Evolutionary conservation across 2,888 invertebrate species (phyloP).

Genomic region (Spisula solida): DNA sequence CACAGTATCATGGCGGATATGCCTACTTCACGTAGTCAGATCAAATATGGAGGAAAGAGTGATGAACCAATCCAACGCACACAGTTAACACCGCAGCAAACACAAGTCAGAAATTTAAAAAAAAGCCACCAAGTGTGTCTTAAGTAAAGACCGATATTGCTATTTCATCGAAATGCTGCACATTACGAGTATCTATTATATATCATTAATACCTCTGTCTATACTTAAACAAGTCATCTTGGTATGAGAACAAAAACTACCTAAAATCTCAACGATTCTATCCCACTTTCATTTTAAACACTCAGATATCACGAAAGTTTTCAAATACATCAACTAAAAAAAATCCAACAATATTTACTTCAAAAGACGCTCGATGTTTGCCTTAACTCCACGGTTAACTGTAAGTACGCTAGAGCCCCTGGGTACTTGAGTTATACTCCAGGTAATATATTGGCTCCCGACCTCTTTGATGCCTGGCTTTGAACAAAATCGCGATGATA

Average conservation of each 20-base stretch:
- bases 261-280: background rate
- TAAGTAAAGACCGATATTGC: too few species aligned
- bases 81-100: too few species aligned
- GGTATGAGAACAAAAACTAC: background rate
- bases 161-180: too few species aligned
- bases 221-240: background rate
- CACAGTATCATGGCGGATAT: too few species aligned
- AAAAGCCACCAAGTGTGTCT: too few species aligned
- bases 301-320: conserved; percentile 7
- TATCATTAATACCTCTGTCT: background rate
- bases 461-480: conserved; percentile 64
- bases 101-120: too few species aligned
- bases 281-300: background rate
- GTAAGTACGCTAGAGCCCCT: conserved; percentile 20
- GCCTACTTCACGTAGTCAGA: too few species aligned
- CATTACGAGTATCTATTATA: too few species aligned
- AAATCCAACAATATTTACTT: conserved; percentile 35
- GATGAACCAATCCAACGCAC: too few species aligned
- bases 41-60: too few species aligned
- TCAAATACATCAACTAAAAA: conserved; percentile 9
- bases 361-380: conserved; percentile 30
- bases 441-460: conserved; percentile 64
- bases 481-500: conserved; percentile 62
- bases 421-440: conserved; percentile 41
- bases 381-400: conserved; percentile 47